A percentile compares a stretch with the other conserved stretches of the same genome.
phyloP scores from a whole-genome alignment of 2,888 invertebrate species.

The Nomada flava region DNA sequence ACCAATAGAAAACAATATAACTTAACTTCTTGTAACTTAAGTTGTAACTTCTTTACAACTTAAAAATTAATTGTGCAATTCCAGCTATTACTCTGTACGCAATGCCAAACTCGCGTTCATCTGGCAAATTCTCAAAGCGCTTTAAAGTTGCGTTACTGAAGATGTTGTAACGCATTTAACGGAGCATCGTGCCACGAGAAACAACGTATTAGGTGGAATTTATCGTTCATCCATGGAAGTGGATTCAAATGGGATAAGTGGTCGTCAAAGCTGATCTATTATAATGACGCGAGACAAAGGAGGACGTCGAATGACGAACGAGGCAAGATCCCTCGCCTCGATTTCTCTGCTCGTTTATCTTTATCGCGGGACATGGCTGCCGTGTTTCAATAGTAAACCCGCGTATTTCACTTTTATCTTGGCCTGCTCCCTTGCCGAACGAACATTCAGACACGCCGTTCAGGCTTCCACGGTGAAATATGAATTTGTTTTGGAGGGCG shows the following conservation, averaged over 20 bases:
- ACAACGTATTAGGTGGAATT: slow-evolving; percentile 31
- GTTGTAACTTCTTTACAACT: too few species aligned
- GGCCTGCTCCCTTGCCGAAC: slow-evolving; percentile 66
- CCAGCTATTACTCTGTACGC: too few species aligned
- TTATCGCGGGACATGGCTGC: slow-evolving; percentile 61
- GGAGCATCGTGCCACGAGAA: neutral
- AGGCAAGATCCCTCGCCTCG: slow-evolving; percentile 56
- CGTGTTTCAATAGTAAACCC: slow-evolving; percentile 70
- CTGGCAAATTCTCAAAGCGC: too few species aligned
- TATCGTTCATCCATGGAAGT: slow-evolving; percentile 44
- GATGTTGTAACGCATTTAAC: neutral
- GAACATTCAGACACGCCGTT: slow-evolving; percentile 32
- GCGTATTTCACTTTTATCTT: slow-evolving; percentile 80
- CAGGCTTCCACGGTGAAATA: slow-evolving; percentile 74
- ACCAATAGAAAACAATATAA: too few species aligned
- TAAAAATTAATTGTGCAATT: too few species aligned
- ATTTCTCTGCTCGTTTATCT: slow-evolving; percentile 69
- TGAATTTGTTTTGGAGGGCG: slow-evolving; percentile 77
- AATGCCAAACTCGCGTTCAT: too few species aligned
- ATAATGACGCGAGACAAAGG: slow-evolving; percentile 67
- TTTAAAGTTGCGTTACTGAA: neutral
- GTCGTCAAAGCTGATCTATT: slow-evolving; percentile 67
- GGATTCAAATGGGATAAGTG: slow-evolving; percentile 65
- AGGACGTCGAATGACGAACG: slow-evolving; percentile 68
- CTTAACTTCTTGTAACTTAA: too few species aligned